phyloP scores from a whole-genome alignment of 2,797 vertebrate genomes.

The Holocentrus rufus region DNA sequence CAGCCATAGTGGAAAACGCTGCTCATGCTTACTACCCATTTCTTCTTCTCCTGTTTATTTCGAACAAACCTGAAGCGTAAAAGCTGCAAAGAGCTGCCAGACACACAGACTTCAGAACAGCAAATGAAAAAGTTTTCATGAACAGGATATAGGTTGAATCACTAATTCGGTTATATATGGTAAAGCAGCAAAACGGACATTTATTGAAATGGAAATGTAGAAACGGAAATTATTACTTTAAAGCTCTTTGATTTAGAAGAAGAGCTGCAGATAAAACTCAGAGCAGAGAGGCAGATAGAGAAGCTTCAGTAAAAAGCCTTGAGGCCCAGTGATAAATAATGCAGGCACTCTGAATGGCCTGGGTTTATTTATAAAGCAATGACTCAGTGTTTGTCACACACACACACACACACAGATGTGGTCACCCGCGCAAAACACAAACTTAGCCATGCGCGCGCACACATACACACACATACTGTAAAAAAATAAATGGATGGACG shows the following conservation, averaged over 20 bases:
- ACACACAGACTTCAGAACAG: no score
- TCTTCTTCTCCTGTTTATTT: no score
- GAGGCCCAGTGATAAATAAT: conserved; percentile 69
- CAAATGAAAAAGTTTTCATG: no score
- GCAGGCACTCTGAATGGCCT: conserved; percentile 60
- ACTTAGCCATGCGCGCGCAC: neutral
- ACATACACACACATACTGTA: neutral
- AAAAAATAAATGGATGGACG: neutral
- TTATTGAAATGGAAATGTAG: no score
- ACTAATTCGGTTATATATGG: no score
- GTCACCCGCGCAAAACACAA: conserved; percentile 1
- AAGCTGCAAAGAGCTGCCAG: no score
- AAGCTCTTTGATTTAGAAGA: neutral
- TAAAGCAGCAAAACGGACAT: no score
- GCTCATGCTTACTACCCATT: no score
- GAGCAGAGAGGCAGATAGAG: conserved; percentile 28
- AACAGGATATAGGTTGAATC: no score
- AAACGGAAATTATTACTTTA: no score
- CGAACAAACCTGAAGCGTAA: no score
- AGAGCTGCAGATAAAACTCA: conserved; percentile 9
- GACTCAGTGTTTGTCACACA: conserved; percentile 51
- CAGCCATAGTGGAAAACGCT: no score
- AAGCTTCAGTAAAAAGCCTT: conserved; percentile 52
- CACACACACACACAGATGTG: conserved; percentile 13
- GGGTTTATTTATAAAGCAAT: conserved; percentile 73